Percentiles rank a stretch among this genome's conserved stretches.
phyloP scores from a whole-genome alignment of 2,888 invertebrate genomes.

The Noctua pronuba region DNA sequence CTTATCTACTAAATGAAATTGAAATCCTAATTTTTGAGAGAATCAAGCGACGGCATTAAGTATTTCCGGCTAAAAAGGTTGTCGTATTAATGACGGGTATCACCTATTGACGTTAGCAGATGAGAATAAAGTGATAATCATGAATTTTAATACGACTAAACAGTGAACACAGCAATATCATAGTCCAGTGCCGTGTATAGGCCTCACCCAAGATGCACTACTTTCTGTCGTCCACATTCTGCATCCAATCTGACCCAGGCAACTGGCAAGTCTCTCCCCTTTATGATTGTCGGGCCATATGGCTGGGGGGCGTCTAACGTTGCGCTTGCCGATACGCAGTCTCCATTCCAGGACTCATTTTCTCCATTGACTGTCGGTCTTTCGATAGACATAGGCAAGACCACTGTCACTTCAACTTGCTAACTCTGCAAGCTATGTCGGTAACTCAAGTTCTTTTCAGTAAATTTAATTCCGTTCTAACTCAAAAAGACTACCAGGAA shows the following conservation, averaged over 20 bases:
- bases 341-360: neutral
- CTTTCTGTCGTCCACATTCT: no score
- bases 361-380: neutral
- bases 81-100: neutral
- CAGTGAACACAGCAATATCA: neutral
- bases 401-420: neutral
- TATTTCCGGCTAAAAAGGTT: neutral
- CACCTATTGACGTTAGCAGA: neutral
- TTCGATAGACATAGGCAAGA: neutral
- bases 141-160: neutral
- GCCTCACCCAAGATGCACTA: neutral
- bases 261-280: neutral
- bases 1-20: neutral
- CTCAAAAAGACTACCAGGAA: constrained; percentile 1
- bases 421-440: neutral
- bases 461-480: neutral
- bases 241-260: neutral
- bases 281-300: neutral
- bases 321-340: neutral
- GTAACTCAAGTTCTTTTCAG: neutral
- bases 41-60: neutral
- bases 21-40: neutral
- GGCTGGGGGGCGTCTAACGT: neutral
- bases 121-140: neutral
- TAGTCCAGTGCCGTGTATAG: neutral